A percentile compares a stretch with the other conserved stretches of the same genome.
phyloP scores from a whole-genome alignment of 2,888 invertebrate species.

The Tetanocera ferruginea region DNA sequence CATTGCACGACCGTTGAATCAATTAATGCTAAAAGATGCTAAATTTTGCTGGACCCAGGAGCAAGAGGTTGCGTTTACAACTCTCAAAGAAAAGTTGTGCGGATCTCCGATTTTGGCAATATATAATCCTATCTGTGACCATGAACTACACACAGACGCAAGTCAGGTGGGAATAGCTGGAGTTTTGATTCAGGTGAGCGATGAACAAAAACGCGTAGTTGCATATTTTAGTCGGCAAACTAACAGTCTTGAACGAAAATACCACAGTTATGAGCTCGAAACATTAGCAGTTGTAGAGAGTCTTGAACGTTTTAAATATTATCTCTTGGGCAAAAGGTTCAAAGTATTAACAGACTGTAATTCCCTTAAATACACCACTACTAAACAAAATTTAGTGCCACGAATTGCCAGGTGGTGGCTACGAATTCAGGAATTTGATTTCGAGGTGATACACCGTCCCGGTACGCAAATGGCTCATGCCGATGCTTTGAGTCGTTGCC shows the following conservation, averaged over 20 bases:
- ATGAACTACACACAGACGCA: constrained; percentile 30
- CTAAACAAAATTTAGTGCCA: neutral
- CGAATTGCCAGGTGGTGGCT: neutral
- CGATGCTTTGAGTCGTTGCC: neutral
- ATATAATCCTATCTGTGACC: constrained; percentile 2
- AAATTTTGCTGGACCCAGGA: constrained; percentile 27
- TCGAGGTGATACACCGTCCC: neutral
- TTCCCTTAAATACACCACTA: constrained; percentile 26
- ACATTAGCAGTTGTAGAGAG: constrained; percentile 40
- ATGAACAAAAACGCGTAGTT: neutral
- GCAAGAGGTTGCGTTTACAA: constrained; percentile 20
- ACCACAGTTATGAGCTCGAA: constrained; percentile 24
- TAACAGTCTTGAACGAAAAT: constrained; percentile 20
- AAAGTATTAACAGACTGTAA: constrained; percentile 40
- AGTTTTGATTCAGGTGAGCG: constrained; percentile 3
- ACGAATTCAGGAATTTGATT: neutral
- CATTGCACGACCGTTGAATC: constrained; percentile 25
- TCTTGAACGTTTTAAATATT: constrained; percentile 43
- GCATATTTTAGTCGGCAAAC: constrained; percentile 33
- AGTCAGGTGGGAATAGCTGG: constrained; percentile 25
- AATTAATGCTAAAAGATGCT: constrained; percentile 23
- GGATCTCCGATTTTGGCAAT: constrained; percentile 25
- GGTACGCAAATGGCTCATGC: neutral
- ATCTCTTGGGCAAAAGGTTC: constrained; percentile 39
- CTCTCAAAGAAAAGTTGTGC: constrained; percentile 22